These are phyloP conservation scores for Augochlorella aurata DNA, from an alignment of 2,888 invertebrate genomes.

Conservation along the genomic window DNA sequence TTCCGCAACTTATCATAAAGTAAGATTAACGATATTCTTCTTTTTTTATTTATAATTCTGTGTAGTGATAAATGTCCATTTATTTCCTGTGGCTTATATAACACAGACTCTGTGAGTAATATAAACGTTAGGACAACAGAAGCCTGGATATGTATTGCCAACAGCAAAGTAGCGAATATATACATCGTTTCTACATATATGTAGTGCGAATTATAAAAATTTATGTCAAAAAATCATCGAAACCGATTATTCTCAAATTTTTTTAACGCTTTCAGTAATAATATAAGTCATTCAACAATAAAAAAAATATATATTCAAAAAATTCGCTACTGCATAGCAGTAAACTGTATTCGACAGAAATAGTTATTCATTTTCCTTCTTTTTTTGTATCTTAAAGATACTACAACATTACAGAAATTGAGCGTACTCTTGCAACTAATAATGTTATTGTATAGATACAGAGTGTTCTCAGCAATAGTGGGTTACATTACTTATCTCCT, in stretches of 20 bases:
- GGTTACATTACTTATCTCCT: slow-evolving; percentile 28
- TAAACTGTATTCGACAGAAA: slow-evolving; percentile 38
- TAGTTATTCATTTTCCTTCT: slow-evolving; percentile 31
- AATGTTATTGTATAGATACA: slow-evolving; percentile 45
- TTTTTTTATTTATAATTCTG: slow-evolving; percentile 53
- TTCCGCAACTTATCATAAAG: slow-evolving; percentile 16
- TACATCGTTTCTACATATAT: slow-evolving; percentile 49
- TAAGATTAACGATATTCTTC: slow-evolving; percentile 41
- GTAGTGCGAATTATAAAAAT: slow-evolving; percentile 32
- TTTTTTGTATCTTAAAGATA: slow-evolving; percentile 48
- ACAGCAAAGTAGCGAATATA: slow-evolving; percentile 54
- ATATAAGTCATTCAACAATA: slow-evolving; percentile 25
- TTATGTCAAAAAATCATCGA: slow-evolving; percentile 24
- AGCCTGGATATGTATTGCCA: slow-evolving; percentile 58
- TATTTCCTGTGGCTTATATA: slow-evolving; percentile 56
- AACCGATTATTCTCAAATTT: background rate
- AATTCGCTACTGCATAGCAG: slow-evolving; percentile 32
- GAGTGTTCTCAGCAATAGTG: slow-evolving; percentile 39
- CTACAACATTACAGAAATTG: slow-evolving; percentile 61
- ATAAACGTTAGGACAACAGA: slow-evolving; percentile 60
- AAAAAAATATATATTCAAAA: slow-evolving; percentile 33
- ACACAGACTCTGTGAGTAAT: slow-evolving; percentile 56
- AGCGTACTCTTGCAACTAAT: slow-evolving; percentile 57
- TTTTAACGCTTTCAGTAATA: slow-evolving; percentile 11
- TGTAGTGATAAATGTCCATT: slow-evolving; percentile 52